A percentile compares a stretch with the other conserved stretches of the same genome.
Evolutionary conservation across 2,797 vertebrate species (phyloP).

Genomic region (Erethizon dorsatum): DNA sequence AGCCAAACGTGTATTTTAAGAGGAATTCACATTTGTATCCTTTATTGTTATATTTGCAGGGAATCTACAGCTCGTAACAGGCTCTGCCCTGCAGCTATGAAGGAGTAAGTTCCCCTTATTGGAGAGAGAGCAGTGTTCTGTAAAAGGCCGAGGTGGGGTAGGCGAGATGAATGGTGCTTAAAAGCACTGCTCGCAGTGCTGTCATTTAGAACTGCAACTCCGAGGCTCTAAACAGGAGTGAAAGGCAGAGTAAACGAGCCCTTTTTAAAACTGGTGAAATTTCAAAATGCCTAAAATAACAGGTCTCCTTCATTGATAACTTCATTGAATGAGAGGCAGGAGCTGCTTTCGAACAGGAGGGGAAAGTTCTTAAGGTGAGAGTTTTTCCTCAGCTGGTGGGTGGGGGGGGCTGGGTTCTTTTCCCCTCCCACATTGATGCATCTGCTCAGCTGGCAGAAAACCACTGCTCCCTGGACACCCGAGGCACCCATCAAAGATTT

Average conservation of each 20-base stretch:
- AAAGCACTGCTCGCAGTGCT: conserved; percentile 89
- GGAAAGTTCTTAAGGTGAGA: conserved; percentile 78
- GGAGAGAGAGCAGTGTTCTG: conserved; percentile 87
- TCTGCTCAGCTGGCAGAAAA: conserved; percentile 35
- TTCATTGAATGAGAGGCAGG: conserved; percentile 87
- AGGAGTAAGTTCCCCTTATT: conserved; percentile 89
- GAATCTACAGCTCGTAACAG: conserved; percentile 89
- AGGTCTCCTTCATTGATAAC: conserved; percentile 88
- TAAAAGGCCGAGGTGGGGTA: conserved; percentile 88
- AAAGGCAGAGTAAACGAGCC: conserved; percentile 88
- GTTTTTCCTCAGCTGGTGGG: background rate
- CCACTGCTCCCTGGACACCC: background rate
- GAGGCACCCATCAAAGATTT: conserved; percentile 43
- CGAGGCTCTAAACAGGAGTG: conserved; percentile 88
- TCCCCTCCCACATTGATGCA: background rate
- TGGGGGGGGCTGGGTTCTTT: background rate
- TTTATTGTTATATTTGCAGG: conserved; percentile 91
- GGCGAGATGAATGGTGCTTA: conserved; percentile 90
- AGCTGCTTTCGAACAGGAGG: conserved; percentile 67
- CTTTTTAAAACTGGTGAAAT: conserved; percentile 88
- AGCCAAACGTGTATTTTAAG: conserved; percentile 88
- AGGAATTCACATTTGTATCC: conserved; percentile 90
- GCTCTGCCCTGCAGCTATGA: conserved; percentile 91
- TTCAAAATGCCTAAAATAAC: conserved; percentile 89
- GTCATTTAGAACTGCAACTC: conserved; percentile 90